phyloP scores from a whole-genome alignment of 2,797 vertebrate genomes.

The Taeniopygia guttata region DNA sequence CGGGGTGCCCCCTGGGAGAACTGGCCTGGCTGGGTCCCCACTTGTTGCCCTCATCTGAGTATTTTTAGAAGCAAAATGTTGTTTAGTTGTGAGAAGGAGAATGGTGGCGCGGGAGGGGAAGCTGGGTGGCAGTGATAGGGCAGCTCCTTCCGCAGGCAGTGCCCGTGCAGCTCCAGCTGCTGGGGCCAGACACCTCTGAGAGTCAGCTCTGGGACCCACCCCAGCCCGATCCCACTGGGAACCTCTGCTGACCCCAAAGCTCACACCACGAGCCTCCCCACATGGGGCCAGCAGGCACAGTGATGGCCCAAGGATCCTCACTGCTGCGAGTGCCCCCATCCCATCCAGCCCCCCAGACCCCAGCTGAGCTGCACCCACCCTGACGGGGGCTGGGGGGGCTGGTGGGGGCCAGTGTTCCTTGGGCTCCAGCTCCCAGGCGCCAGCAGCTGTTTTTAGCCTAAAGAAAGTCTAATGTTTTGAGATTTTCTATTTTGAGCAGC shows the following conservation, averaged over 20 bases:
- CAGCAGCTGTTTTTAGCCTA: slow-evolving; percentile 50
- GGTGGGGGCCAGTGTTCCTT: background rate
- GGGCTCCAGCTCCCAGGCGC: slow-evolving; percentile 44
- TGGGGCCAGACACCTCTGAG: accelerated
- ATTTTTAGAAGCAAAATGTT: slow-evolving; percentile 42
- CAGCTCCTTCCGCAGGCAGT: slow-evolving; percentile 6
- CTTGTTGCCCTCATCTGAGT: background rate
- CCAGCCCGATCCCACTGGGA: accelerated
- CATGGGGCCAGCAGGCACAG: accelerated
- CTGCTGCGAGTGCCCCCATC: accelerated
- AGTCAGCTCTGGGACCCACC: accelerated
- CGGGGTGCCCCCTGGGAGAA: background rate
- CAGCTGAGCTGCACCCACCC: background rate
- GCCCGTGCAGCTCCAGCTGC: background rate
- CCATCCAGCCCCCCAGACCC: accelerated
- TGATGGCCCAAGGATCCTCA: no score
- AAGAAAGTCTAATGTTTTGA: slow-evolving; percentile 58
- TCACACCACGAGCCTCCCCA: background rate
- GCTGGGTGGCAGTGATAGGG: background rate
- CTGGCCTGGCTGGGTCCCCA: accelerated
- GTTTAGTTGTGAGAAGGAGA: background rate
- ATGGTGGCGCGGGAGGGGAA: background rate
- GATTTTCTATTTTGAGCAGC: slow-evolving; percentile 66
- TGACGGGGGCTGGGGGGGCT: accelerated
- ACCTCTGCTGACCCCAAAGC: background rate